Base-by-base conservation (phyloP, 2,113 vertebrate genomes). In the Cyprinodon brontotheroides region DNA sequence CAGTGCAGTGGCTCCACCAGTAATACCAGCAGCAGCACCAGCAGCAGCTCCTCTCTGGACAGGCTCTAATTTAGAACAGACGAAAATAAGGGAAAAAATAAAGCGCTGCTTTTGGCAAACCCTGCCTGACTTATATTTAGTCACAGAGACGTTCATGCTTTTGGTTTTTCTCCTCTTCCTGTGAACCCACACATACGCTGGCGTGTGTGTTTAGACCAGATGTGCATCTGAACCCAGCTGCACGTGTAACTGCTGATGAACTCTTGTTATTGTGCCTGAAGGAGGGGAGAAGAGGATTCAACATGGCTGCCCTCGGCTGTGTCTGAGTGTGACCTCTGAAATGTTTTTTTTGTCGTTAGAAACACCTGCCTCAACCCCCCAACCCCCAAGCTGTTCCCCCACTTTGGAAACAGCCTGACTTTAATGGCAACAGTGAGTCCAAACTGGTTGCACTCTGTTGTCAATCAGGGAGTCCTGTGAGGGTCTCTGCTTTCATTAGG, bases 111-210 rank as follows among this genome's bases (percentile, higher is more conserved):
- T 93, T 92, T 93, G 94, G 93, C 92, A 88, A 91, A 89, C 87
- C 88, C 89, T 83, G 76, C 86, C 81, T 79, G 85, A 43, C 83
- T 91, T 94, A 94, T 94, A 94, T 94, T 94, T 94, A 94, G 93
- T 91, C 89, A 86, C 83, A 82, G 82, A 80, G 89, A 91, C 88
- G 93, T 90, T 92, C 88, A 82, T 91, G 90, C 89, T 88, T 89
- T 92, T 87, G 91, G 93, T 93, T 93, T 93, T 94, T 86, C 84
- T 92, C 80, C 87, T 90, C 69, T 86, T 90, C 87, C 87, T 81
- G 72, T 85, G 77, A 84, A 90, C 89, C 90, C 91, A 91, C 93
- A 92, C 87, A 87, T 85, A 89, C 88, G 91, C 91, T 70, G 45
- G 80, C 75, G 78, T 70, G 75, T 68, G 68, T 68, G 77, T 74